These are phyloP conservation scores for Nothocercus julius DNA, from an alignment of 2,113 vertebrate genomes.

Conservation along the genomic window DNA sequence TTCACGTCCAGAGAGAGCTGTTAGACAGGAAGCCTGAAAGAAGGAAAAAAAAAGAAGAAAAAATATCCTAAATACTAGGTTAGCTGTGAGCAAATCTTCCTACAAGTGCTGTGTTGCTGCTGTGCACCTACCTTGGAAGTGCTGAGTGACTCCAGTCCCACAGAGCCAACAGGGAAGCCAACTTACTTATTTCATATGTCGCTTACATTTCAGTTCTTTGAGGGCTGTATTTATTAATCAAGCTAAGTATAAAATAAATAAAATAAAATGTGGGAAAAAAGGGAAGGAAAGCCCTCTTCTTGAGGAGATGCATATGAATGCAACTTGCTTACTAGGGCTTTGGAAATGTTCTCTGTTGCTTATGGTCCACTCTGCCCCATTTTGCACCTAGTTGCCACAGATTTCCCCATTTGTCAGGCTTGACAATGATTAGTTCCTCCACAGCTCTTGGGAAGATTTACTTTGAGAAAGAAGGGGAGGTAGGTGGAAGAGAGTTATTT, in stretches of 20 bases:
- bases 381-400: neutral
- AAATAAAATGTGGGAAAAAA: neutral
- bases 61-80: neutral
- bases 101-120: neutral
- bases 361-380: fast-evolving
- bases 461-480: neutral
- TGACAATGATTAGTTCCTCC: neutral
- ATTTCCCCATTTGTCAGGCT: neutral
- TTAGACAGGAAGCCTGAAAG: neutral
- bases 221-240: neutral
- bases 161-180: neutral
- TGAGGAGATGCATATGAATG: neutral
- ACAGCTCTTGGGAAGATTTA: neutral
- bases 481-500: neutral
- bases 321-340: neutral
- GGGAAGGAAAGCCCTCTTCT: neutral
- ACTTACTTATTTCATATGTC: neutral
- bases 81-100: neutral
- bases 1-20: neutral
- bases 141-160: neutral
- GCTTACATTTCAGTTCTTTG: neutral
- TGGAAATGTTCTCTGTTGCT: neutral
- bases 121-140: neutral
- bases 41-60: neutral
- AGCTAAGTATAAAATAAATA: neutral